Percentiles rank a stretch among this genome's conserved stretches.
These are phyloP conservation scores for Raillietiella orientalis DNA, from an alignment of 2,888 invertebrate genomes.

Conservation along the genomic window DNA sequence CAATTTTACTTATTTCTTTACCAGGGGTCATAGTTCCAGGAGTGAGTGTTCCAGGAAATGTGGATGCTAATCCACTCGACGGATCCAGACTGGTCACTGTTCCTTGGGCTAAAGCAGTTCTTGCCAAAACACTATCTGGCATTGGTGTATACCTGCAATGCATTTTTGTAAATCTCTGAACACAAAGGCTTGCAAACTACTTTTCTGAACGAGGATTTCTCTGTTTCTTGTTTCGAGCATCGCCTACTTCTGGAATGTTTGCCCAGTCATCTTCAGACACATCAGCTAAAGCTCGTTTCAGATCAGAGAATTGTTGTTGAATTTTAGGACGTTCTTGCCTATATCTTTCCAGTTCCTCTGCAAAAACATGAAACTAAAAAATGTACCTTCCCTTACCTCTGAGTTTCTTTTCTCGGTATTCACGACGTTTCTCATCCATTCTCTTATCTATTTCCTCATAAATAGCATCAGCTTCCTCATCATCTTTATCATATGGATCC, in stretches of 20 bases:
- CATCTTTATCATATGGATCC: constrained; percentile 99
- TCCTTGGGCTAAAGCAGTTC: constrained; percentile 39
- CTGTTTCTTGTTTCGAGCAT: constrained; percentile 82
- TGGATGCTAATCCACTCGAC: constrained; percentile 43
- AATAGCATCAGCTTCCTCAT: constrained; percentile 95
- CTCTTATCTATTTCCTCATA: constrained; percentile 94
- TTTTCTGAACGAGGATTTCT: constrained; percentile 80
- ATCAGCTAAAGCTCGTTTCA: constrained; percentile 47
- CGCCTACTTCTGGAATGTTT: constrained; percentile 94
- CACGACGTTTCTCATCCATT: constrained; percentile 95
- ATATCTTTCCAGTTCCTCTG: constrained; percentile 75
- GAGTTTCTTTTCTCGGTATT: constrained; percentile 58
- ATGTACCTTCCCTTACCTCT: constrained; percentile 13
- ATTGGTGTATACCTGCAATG: constrained; percentile 47
- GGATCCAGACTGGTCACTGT: constrained; percentile 45
- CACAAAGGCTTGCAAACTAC: constrained; percentile 10
- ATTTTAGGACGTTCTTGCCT: constrained; percentile 95
- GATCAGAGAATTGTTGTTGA: constrained; percentile 93
- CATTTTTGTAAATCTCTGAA: constrained; percentile 1
- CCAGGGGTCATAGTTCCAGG: constrained; percentile 11
- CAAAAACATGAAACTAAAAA: constrained; percentile 3
- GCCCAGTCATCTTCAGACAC: constrained; percentile 83
- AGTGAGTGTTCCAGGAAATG: constrained; percentile 17
- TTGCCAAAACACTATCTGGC: constrained; percentile 73
- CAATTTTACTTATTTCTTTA: too few relatives aligned